phyloP scores from a whole-genome alignment of 1,140 invertebrate genomes.

The Diploscapter pachys region DNA sequence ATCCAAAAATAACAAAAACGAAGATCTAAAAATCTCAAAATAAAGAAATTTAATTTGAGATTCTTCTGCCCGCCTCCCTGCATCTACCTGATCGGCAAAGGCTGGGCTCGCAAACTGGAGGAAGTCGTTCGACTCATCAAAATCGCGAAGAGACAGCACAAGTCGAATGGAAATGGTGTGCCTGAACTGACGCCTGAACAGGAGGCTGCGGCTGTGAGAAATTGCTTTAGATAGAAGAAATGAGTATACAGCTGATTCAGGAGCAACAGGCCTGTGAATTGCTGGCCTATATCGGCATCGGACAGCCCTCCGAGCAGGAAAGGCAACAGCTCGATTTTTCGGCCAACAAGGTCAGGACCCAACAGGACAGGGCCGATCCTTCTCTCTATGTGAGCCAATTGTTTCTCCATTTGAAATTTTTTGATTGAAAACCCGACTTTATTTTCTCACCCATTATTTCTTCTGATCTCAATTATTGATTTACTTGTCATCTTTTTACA shows the following conservation, averaged over 20 bases:
- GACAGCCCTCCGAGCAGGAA: conserved; percentile 88
- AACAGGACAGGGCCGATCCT: neutral
- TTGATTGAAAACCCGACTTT: too few species aligned
- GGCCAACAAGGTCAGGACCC: conserved; percentile 64
- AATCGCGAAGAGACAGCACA: conserved; percentile 25
- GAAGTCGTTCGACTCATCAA: conserved; percentile 71
- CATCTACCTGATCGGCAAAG: conserved; percentile 94
- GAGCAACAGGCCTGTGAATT: conserved; percentile 67
- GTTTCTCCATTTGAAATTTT: too few species aligned
- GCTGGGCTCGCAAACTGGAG: conserved; percentile 88
- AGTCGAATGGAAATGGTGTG: neutral
- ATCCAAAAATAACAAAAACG: neutral
- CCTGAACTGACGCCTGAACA: conserved; percentile 8
- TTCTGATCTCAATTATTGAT: too few species aligned
- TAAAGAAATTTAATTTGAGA: conserved; percentile 53
- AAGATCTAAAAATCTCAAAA: conserved; percentile 5
- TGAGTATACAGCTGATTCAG: conserved; percentile 20
- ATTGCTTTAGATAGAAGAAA: neutral
- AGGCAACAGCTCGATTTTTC: conserved; percentile 97
- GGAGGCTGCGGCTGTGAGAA: conserved; percentile 2
- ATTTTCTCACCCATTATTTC: too few species aligned
- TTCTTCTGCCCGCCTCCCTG: conserved; percentile 99
- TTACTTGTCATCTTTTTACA: neutral
- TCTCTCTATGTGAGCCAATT: too few species aligned
- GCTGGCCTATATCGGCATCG: conserved; percentile 97